A percentile compares a stretch with the other conserved stretches of the same genome.
Conservation (phyloP, 1,140 invertebrate species). For the Tetranychus cinnabarinus region DNA sequence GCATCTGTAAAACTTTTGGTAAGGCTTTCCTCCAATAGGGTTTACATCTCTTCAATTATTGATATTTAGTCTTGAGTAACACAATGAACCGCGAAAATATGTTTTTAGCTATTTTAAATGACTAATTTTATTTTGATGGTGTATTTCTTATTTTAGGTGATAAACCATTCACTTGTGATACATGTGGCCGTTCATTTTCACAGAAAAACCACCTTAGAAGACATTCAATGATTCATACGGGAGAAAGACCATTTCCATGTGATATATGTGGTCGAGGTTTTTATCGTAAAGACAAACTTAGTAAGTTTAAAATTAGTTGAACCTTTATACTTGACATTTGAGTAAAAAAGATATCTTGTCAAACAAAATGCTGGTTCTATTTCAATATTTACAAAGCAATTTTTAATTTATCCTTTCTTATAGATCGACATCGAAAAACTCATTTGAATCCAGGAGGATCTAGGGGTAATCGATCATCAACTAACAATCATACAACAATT, state of each 20-base stretch:
- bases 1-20: too few relatives aligned
- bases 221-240: constrained; percentile 45
- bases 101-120: too few relatives aligned
- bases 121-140: neutral
- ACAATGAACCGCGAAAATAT: too few relatives aligned
- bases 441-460: constrained; percentile 3
- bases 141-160: constrained; percentile 10
- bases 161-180: constrained; percentile 17
- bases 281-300: constrained; percentile 61
- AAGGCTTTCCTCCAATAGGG: too few relatives aligned
- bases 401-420: neutral
- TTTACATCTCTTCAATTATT: too few relatives aligned
- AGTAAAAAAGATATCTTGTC: neutral
- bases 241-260: constrained; percentile 65
- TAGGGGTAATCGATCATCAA: neutral
- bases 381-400: neutral
- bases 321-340: neutral
- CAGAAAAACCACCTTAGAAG: constrained; percentile 17
- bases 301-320: constrained; percentile 5
- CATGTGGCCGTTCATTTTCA: constrained; percentile 15
- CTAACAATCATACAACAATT: neutral
- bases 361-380: too few relatives aligned
- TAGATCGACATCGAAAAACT: constrained; percentile 7
- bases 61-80: too few relatives aligned
- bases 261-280: constrained; percentile 62